Evolutionary conservation across 2,888 invertebrate genomes (phyloP).

Genomic region (Ennomos fuscantarius): DNA sequence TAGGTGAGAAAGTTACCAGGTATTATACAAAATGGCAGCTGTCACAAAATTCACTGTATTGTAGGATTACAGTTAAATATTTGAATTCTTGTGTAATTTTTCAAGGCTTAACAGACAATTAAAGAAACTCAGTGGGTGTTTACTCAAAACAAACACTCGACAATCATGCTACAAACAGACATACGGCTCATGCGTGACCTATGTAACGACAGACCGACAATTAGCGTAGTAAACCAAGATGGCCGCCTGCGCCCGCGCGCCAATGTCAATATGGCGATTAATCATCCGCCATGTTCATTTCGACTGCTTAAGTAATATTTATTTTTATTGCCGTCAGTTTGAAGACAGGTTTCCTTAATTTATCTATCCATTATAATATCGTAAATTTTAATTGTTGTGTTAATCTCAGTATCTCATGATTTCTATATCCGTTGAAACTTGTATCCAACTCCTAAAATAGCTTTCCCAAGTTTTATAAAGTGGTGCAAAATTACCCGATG

Average conservation of each 20-base stretch:
- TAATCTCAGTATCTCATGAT: slow-evolving; percentile 21
- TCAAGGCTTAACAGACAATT: neutral
- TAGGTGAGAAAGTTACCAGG: accelerated
- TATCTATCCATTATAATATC: slow-evolving; percentile 36
- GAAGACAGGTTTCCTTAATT: slow-evolving; percentile 40
- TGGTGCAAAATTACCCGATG: no score
- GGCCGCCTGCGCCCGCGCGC: slow-evolving; percentile 72
- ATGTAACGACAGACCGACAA: slow-evolving; percentile 76
- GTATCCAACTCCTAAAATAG: slow-evolving; percentile 9
- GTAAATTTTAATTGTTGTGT: slow-evolving; percentile 41
- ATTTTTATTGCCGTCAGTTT: slow-evolving; percentile 59
- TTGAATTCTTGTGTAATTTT: neutral
- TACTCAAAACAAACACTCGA: slow-evolving; percentile 2
- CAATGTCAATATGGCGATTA: slow-evolving; percentile 76
- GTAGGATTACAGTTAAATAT: no score
- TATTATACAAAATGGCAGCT: no score
- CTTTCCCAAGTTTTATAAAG: neutral
- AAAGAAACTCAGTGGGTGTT: slow-evolving; percentile 12
- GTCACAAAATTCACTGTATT: no score
- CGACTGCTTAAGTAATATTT: slow-evolving; percentile 63
- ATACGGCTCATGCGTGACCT: slow-evolving; percentile 64
- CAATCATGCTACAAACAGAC: slow-evolving; percentile 2
- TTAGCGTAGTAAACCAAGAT: slow-evolving; percentile 77
- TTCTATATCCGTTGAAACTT: slow-evolving; percentile 2
- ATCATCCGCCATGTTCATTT: slow-evolving; percentile 81